Evolutionary conservation across 2,888 invertebrate genomes (phyloP), one percentile per base, ranked within the genome.

Genomic region (Ormia ochracea): DNA sequence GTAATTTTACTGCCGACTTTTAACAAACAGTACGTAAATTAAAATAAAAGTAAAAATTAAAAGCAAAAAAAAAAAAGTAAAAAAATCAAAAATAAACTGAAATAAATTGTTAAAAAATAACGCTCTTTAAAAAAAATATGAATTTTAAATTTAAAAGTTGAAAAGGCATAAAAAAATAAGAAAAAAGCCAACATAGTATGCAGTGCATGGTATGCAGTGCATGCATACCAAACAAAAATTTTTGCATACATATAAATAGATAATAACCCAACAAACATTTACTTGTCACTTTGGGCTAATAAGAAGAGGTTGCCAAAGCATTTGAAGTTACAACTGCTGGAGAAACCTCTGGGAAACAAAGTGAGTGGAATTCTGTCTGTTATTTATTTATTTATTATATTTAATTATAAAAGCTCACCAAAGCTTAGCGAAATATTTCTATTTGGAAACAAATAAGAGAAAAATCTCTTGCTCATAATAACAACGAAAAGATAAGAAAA

Each of bases 1-100:
- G 45, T 63, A 69, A 69, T 76, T 69, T 69, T 54, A 61, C 68
- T 76, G 61, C 38, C 61, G 75, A 63, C 61, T 76, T 61, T 76
- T 45, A 38, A 69, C 68, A 68, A 76, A 63, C 41, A 69, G 54
- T 48, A 56, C 17, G 38, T 74, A 66, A 66, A 66, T 66, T 58
- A 56, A 61, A 61, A 69, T 9, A 61, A 76, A 69, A 43, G 36
- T n/a, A 33, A 54, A 75, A 33, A 33, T 12, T 45, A 1, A 72
- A 21, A 2, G 38, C 10, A 5, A 58, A n/a, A 4, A 28, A 70
- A 56, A 56, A 21, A 19, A 19, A 5, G 48, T 9, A 4, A 28
- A 70, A 56, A 56, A 21, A 19, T n/a, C 5, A 19, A 12, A 26
- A 5, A n/a, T 45, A 38, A 56, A 65, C 61, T 61, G 72, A 61